Evolutionary conservation across 2,113 vertebrate species (phyloP), one percentile per base, ranked within the genome.

Genomic region (Cheirogaleus medius): DNA sequence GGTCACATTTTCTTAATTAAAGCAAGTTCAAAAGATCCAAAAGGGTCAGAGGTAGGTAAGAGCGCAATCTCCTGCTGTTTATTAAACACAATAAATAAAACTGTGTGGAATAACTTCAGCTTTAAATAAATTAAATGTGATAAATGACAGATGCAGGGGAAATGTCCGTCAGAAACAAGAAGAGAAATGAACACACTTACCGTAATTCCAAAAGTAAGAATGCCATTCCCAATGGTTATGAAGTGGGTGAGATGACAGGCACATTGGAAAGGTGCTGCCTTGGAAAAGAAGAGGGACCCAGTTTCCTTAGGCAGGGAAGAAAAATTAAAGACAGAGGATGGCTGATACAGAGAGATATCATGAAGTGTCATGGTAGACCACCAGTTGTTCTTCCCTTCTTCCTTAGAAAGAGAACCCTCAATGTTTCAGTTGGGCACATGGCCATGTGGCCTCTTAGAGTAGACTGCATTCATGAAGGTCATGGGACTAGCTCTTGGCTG

Each of bases 1-100:
- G 23, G 15, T 69, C 60, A 66, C 37, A 10, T 68, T 74, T 80
- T 94, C 83, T 82, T 69, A 83, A 93, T 81, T 89, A 93, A 93
- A 73, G 6, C 60, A 83, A 73, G 54, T 68, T 92, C 47, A 71
- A 87, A 90, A 18, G 18, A 96, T 32, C 20, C 73, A 74, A 68
- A 97, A 82, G 68, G 49, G 56, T 37, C 91, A 13, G 44, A 63
- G 60, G 8, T 44, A 74, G 10, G 18, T 34, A 78, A n/a, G 83
- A 64, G 32, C 76, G 23, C 47, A 56, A 71, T 90, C 52, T 68
- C 87, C 52, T 63, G 25, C 64, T 94, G 81, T 81, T 93, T 88
- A 69, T 90, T 92, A 49, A 58, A 92, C 42, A 83, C 12, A 87
- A 29, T 39, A 52, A 77, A 44, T 56, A 97, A 88, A 68, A 27